Conservation (phyloP, 2,797 vertebrate genomes). For the Gallirallus australis region DNA sequence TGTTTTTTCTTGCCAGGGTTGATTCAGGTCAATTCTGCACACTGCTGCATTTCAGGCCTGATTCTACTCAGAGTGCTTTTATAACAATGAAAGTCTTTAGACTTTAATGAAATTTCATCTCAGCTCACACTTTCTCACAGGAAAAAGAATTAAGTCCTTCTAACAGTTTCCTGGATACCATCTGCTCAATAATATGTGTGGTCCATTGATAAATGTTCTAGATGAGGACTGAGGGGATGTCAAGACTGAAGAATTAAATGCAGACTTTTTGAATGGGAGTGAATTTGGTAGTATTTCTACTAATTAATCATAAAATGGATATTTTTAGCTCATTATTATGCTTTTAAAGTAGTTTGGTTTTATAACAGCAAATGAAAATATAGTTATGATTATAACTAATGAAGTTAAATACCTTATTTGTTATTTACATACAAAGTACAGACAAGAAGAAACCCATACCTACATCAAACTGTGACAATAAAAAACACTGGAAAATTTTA, state of each 20-base stretch:
- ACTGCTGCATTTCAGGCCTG: not conserved
- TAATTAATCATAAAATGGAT: not conserved
- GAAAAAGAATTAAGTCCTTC: not conserved
- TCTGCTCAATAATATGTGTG: not conserved
- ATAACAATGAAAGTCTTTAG: not conserved
- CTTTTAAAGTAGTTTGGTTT: not conserved
- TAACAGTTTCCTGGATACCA: not conserved
- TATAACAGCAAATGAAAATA: not conserved
- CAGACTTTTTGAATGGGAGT: not conserved
- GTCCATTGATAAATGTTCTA: not conserved
- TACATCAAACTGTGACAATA: not conserved
- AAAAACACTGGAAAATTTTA: not conserved
- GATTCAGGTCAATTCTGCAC: not conserved
- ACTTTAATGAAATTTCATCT: not conserved
- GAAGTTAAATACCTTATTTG: not conserved
- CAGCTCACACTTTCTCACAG: not conserved
- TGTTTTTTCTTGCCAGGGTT: not conserved
- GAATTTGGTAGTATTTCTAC: not conserved
- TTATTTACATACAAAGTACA: not conserved
- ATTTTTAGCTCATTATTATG: not conserved
- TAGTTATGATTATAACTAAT: not conserved
- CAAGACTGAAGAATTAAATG: not conserved
- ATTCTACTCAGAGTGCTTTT: not conserved
- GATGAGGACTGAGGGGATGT: not conserved
- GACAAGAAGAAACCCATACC: rapidly evolving